phyloP scores from a whole-genome alignment of 64 coral and sea anemone species.

The Acropora tenuis region DNA sequence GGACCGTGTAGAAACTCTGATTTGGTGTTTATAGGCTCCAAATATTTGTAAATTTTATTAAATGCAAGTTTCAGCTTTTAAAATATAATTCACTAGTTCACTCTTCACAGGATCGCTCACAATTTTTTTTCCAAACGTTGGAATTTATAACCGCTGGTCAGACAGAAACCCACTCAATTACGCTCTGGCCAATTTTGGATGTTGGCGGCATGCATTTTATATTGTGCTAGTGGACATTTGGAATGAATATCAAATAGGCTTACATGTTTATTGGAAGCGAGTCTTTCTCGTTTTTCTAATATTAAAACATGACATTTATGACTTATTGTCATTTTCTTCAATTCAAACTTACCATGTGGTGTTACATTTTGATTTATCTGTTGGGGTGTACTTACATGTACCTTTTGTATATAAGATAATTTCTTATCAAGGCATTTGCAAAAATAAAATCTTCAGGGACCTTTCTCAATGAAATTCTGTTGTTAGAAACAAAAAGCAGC shows the following conservation, averaged over 20 bases:
- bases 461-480: conserved; percentile 30
- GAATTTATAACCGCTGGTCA: neutral
- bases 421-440: conserved; percentile 15
- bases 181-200: conserved; percentile 14
- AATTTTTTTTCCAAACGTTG: neutral
- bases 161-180: conserved; percentile 32
- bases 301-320: conserved; percentile 14
- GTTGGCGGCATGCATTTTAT: neutral
- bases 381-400: conserved; percentile 19
- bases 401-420: conserved; percentile 9
- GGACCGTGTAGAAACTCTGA: conserved; percentile 39
- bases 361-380: conserved; percentile 25
- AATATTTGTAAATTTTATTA: conserved; percentile 22
- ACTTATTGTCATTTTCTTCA: conserved; percentile 27
- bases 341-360: conserved; percentile 19
- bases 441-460: conserved; percentile 32
- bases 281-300: neutral
- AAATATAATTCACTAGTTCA: conserved; percentile 16
- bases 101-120: neutral
- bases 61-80: neutral
- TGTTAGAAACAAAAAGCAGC: conserved; percentile 11
- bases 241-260: too few species aligned
- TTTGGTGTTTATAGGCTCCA: conserved; percentile 30
- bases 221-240: conserved; percentile 10
- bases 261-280: conserved; percentile 4